A percentile compares a stretch with the other conserved stretches of the same genome.
These are phyloP conservation scores for Trachythela sp. DNA, from an alignment of 64 coral and sea anemone species.

Conservation along the genomic window DNA sequence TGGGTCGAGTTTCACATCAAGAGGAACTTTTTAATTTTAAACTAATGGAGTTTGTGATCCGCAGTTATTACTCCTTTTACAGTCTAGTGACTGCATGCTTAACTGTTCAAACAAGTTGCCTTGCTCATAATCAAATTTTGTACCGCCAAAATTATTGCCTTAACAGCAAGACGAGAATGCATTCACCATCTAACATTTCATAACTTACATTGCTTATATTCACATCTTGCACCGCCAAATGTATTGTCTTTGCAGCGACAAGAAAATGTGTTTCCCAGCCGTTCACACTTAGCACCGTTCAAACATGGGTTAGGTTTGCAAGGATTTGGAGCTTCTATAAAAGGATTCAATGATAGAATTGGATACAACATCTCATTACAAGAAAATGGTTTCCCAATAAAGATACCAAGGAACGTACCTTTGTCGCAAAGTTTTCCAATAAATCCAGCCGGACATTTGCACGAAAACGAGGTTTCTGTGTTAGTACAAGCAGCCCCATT, in stretches of 20 bases:
- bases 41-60: not conserved
- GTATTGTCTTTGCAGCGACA: not conserved
- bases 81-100: too few relatives aligned
- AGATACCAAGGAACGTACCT: not conserved
- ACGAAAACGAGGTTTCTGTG: not conserved
- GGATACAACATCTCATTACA: not conserved
- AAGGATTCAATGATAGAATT: not conserved
- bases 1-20: not conserved
- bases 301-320: not conserved
- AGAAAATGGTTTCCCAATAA: not conserved
- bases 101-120: too few relatives aligned
- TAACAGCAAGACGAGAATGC: too few relatives aligned
- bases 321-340: not conserved
- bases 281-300: not conserved
- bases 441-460: not conserved
- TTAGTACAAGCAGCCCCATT: not conserved
- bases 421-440: not conserved
- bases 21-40: not conserved
- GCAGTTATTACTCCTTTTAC: too few relatives aligned
- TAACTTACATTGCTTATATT: not conserved
- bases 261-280: not conserved
- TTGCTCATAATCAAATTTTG: too few relatives aligned
- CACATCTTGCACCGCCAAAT: not conserved
- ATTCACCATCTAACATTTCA: too few relatives aligned
- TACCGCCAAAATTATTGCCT: not conserved